Percentiles rank a stretch among this genome's conserved stretches.
These are phyloP conservation scores for Epinephelus coioides DNA, from an alignment of 2,797 vertebrate species.

Conservation along the genomic window DNA sequence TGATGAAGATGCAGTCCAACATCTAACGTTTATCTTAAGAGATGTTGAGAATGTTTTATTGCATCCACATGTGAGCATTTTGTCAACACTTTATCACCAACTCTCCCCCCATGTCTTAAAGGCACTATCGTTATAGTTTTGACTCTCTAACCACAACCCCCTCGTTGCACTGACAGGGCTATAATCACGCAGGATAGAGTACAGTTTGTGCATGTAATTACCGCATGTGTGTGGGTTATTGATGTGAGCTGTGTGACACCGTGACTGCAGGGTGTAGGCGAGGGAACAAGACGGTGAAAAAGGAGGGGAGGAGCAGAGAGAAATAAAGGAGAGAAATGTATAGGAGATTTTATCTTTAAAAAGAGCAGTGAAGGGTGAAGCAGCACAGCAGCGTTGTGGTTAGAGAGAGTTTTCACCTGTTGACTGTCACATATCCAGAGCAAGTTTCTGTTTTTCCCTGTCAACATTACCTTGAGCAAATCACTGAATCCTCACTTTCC, in stretches of 20 bases:
- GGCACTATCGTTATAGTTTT: background rate
- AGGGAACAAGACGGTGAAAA: conserved; percentile 7
- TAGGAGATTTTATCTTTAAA: background rate
- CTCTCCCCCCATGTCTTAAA: background rate
- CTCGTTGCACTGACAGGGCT: conserved; percentile 43
- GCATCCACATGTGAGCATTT: conserved; percentile 11
- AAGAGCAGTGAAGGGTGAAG: background rate
- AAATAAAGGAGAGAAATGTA: background rate
- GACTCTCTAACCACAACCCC: conserved; percentile 22
- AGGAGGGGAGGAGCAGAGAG: background rate
- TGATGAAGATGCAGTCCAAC: background rate
- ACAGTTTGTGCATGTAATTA: conserved; percentile 56
- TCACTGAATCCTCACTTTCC: no score
- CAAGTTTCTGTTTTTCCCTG: background rate
- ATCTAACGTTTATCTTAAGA: background rate
- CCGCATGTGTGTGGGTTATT: conserved; percentile 14
- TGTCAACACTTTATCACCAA: conserved; percentile 15
- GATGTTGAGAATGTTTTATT: background rate
- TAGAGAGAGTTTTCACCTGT: background rate
- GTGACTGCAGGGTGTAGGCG: conserved; percentile 31
- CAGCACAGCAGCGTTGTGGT: background rate
- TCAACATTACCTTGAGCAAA: no score
- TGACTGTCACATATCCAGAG: background rate
- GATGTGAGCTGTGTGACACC: conserved; percentile 19
- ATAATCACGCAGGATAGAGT: conserved; percentile 60